Conservation (phyloP, 2,888 invertebrate species). For the Pseudolycoriella hygida region DNA sequence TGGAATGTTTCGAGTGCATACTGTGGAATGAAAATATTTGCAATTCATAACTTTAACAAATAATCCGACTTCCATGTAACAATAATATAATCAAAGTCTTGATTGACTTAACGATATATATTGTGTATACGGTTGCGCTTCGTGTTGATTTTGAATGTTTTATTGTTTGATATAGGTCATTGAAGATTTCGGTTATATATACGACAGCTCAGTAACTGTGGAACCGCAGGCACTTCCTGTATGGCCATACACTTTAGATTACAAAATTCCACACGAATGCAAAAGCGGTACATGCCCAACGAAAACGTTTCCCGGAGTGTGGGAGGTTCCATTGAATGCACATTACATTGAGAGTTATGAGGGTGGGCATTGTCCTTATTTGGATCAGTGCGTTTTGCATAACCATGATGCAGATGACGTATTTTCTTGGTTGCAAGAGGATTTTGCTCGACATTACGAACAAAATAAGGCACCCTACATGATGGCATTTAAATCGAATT, state of each 20-base stretch:
- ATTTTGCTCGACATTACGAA: slow-evolving; percentile 67
- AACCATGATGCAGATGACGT: slow-evolving; percentile 65
- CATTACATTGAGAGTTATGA: slow-evolving; percentile 77
- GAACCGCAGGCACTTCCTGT: slow-evolving; percentile 63
- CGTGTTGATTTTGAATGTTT: no score
- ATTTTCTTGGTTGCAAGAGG: slow-evolving; percentile 76
- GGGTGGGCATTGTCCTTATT: slow-evolving; percentile 81
- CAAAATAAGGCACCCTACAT: slow-evolving; percentile 82
- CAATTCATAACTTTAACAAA: no score
- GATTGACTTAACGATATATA: no score
- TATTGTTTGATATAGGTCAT: slow-evolving; percentile 41
- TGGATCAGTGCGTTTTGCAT: slow-evolving; percentile 83
- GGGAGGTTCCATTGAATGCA: slow-evolving; percentile 82
- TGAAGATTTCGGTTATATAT: slow-evolving; percentile 82
- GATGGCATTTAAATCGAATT: slow-evolving; percentile 93
- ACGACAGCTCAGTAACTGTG: slow-evolving; percentile 80
- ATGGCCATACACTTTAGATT: slow-evolving; percentile 92
- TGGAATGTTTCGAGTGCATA: no score
- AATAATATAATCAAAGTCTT: no score
- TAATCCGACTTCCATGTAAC: no score
- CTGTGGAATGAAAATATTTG: no score
- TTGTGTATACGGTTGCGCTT: no score
- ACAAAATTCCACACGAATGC: slow-evolving; percentile 83
- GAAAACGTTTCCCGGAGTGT: slow-evolving; percentile 80
- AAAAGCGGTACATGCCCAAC: slow-evolving; percentile 84